A percentile compares a stretch with the other conserved stretches of the same genome.
Conservation (phyloP, 2,797 vertebrate genomes). For the Monodelphis domestica region DNA sequence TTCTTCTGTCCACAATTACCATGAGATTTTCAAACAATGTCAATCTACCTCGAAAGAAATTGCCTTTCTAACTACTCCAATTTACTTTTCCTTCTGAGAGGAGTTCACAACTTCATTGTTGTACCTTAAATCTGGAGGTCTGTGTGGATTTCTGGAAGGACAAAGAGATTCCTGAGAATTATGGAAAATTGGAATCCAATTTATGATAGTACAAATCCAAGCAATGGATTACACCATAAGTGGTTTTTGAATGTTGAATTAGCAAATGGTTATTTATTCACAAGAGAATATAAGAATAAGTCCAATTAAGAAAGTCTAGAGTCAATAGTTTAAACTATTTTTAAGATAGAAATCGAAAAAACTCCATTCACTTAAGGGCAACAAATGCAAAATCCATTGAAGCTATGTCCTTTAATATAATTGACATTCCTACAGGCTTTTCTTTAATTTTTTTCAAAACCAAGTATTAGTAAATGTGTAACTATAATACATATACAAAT, state of each 20-base stretch:
- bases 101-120: background rate
- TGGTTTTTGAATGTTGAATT: background rate
- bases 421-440: background rate
- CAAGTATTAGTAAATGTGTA: background rate
- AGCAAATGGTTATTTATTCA: background rate
- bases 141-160: background rate
- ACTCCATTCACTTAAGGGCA: background rate
- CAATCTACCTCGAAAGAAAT: background rate
- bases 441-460: slow-evolving; percentile 11
- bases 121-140: background rate
- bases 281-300: background rate
- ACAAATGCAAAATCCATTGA: background rate
- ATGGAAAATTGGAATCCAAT: background rate
- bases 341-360: background rate
- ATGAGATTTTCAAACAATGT: background rate
- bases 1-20: background rate
- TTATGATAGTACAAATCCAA: too few relatives aligned
- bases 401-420: background rate
- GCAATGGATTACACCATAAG: background rate
- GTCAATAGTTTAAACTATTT: slow-evolving; percentile 33
- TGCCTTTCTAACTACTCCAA: background rate
- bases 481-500: background rate
- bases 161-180: background rate
- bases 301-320: background rate
- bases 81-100: background rate